These are phyloP conservation scores for Grammomys dolichurus DNA, from an alignment of 2,113 vertebrate genomes.

Conservation along the genomic window DNA sequence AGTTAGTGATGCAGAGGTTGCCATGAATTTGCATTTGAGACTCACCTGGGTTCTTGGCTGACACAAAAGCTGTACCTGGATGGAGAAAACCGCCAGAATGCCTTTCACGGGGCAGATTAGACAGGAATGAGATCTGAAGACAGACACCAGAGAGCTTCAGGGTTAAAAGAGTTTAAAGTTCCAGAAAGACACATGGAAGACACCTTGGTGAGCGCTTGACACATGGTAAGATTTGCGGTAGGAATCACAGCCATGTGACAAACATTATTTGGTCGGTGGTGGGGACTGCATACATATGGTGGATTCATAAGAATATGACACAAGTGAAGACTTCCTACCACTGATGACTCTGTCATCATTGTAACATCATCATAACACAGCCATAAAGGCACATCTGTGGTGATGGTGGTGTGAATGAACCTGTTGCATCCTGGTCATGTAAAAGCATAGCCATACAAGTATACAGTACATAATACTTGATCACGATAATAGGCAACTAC, in stretches of 20 bases:
- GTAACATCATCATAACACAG: not conserved
- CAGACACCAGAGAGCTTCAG: not conserved
- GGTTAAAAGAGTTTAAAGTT: not conserved
- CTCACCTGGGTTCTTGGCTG: no score
- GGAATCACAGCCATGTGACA: fast-evolving
- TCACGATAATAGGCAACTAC: not conserved
- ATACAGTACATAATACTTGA: not conserved
- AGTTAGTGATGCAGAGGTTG: not conserved
- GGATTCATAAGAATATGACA: not conserved
- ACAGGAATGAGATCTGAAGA: not conserved
- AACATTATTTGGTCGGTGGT: no score
- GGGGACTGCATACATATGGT: no score
- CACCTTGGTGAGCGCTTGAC: not conserved
- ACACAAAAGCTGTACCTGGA: not conserved
- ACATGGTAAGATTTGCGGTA: not conserved
- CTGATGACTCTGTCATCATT: no score
- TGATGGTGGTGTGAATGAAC: not conserved
- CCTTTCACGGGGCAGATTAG: not conserved
- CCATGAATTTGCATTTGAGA: not conserved
- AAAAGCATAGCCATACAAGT: not conserved
- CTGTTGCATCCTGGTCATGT: not conserved
- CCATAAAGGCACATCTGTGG: no score
- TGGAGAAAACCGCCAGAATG: not conserved
- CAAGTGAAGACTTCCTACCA: not conserved
- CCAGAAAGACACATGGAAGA: not conserved